Conservation (phyloP, 2,888 invertebrate species). For the Thera britannica region DNA sequence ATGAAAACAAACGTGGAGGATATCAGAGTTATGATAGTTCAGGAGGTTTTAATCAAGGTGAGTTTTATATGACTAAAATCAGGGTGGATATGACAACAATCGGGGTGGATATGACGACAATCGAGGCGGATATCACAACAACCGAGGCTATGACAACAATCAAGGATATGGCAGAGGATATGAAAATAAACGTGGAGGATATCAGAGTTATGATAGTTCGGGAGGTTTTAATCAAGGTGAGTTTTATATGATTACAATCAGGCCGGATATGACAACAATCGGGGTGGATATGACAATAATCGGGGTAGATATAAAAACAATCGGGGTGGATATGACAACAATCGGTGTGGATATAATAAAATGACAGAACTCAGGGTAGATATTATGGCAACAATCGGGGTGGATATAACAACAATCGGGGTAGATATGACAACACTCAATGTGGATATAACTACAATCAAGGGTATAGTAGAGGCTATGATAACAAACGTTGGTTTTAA, state of each 20-base stretch:
- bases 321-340: conserved; percentile 22
- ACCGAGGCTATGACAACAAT: not conserved
- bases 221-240: conserved; percentile 40
- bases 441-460: no score
- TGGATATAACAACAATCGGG: conserved; percentile 40
- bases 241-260: not conserved
- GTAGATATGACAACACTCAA: conserved; percentile 30
- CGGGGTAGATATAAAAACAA: not conserved
- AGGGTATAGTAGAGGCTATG: no score
- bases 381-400: not conserved
- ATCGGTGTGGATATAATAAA: no score
- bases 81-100: conserved; percentile 37
- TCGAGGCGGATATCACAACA: conserved; percentile 19
- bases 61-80: not conserved
- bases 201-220: conserved; percentile 30
- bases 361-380: conserved; percentile 37
- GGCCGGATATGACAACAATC: conserved; percentile 38
- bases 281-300: conserved; percentile 36
- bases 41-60: conserved; percentile 39
- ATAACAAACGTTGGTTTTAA: no score
- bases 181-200: conserved; percentile 23
- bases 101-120: conserved; percentile 36
- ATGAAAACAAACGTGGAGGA: conserved; percentile 17
- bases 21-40: conserved; percentile 33
- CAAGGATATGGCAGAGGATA: not conserved